Percentiles rank a stretch among this genome's conserved stretches.
Conservation (phyloP, 2,888 invertebrate genomes). For the Serripes groenlandicus region DNA sequence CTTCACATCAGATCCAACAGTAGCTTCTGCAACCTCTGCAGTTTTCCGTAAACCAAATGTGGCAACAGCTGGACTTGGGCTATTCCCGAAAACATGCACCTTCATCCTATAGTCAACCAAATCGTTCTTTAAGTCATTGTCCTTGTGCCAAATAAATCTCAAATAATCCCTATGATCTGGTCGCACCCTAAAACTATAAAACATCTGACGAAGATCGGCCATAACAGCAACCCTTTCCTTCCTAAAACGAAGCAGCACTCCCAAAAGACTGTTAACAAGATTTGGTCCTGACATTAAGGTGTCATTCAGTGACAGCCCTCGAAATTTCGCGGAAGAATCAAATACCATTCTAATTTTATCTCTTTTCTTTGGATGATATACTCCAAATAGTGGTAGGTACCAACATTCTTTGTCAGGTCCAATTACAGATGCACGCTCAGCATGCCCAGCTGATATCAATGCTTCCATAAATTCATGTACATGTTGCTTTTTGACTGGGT, state of each 20-base stretch:
- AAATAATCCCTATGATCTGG: constrained; percentile 59
- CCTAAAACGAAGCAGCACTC: constrained; percentile 57
- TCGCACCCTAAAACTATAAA: constrained; percentile 56
- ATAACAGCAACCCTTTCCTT: constrained; percentile 45
- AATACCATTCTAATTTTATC: constrained; percentile 48
- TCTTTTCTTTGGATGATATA: constrained; percentile 9
- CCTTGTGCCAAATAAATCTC: constrained; percentile 65
- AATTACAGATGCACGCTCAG: constrained; percentile 41
- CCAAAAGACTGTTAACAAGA: constrained; percentile 58
- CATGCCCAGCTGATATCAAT: constrained; percentile 28
- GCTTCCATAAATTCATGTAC: constrained; percentile 19
- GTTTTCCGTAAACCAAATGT: too few relatives aligned
- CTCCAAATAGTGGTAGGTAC: constrained; percentile 61
- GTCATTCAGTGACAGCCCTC: constrained; percentile 24
- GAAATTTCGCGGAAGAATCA: constrained; percentile 56
- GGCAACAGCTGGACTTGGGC: too few relatives aligned
- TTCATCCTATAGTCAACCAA: constrained; percentile 64
- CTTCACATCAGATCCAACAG: too few relatives aligned
- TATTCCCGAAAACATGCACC: constrained; percentile 67
- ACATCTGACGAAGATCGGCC: constrained; percentile 65
- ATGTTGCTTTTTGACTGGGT: constrained; percentile 11
- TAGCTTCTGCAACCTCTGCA: too few relatives aligned
- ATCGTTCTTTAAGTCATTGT: constrained; percentile 50
- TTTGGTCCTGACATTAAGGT: constrained; percentile 15
- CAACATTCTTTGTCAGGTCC: constrained; percentile 39